A percentile compares a stretch with the other conserved stretches of the same genome.
Evolutionary conservation across 2,888 invertebrate genomes (phyloP).

Genomic region (Crocallis elinguaria): DNA sequence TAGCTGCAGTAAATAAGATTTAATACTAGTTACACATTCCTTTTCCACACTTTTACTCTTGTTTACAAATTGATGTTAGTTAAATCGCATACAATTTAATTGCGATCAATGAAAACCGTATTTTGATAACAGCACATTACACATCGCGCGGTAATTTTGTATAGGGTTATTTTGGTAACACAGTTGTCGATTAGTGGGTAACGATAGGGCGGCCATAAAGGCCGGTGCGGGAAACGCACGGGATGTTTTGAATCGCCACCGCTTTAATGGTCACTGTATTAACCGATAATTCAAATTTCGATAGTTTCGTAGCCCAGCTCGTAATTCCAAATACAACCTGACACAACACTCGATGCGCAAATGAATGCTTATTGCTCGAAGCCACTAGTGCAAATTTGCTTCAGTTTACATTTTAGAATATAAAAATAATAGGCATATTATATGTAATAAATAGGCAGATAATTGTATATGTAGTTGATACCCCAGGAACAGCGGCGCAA

Average conservation of each 20-base stretch:
- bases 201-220: slow-evolving; percentile 76
- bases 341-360: slow-evolving; percentile 45
- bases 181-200: slow-evolving; percentile 80
- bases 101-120: slow-evolving; percentile 23
- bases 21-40: too few relatives aligned
- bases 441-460: too few relatives aligned
- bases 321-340: slow-evolving; percentile 55
- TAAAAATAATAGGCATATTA: neutral
- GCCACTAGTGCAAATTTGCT: too few relatives aligned
- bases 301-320: slow-evolving; percentile 40
- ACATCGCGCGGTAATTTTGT: slow-evolving; percentile 48
- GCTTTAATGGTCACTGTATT: slow-evolving; percentile 77
- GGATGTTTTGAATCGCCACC: slow-evolving; percentile 82
- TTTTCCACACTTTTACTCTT: too few relatives aligned
- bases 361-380: slow-evolving; percentile 23
- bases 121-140: slow-evolving; percentile 43
- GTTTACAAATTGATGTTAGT: slow-evolving; percentile 5
- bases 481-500: too few relatives aligned
- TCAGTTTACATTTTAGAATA: slow-evolving; percentile 4
- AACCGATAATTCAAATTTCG: slow-evolving; percentile 77
- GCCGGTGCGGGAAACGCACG: slow-evolving; percentile 67
- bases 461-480: too few relatives aligned
- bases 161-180: slow-evolving; percentile 78
- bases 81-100: slow-evolving; percentile 15
- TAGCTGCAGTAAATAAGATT: too few relatives aligned